phyloP scores from a whole-genome alignment of 2,113 vertebrate genomes.

The Psittacara wagleri region DNA sequence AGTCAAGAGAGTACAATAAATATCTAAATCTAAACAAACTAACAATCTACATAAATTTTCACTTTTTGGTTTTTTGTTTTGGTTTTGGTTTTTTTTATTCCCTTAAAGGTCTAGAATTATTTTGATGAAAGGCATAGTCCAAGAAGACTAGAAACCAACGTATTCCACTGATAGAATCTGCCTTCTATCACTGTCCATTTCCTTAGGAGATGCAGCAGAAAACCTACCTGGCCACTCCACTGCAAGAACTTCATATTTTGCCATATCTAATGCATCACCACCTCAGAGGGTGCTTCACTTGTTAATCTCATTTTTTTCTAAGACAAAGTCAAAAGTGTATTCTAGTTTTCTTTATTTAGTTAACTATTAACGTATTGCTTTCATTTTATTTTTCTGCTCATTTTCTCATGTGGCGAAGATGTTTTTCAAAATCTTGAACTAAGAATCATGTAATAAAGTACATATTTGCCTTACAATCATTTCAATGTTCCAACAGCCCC shows the following conservation, averaged over 20 bases:
- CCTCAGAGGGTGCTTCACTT: not conserved
- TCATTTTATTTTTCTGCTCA: not conserved
- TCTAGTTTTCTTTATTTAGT: not conserved
- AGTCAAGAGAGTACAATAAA: not conserved
- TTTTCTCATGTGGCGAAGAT: not conserved
- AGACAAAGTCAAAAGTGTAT: not conserved
- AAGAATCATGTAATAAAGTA: not conserved
- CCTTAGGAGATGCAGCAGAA: not conserved
- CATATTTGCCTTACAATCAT: not conserved
- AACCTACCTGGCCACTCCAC: not conserved
- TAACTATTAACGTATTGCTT: not conserved
- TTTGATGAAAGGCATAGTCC: not conserved
- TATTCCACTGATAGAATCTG: not conserved
- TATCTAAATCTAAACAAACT: slow-evolving; percentile 26
- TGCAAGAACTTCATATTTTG: not conserved
- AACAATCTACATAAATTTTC: not conserved
- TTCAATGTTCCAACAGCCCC: not conserved
- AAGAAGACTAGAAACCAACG: not conserved
- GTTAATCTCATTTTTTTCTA: not conserved
- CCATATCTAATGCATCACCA: not conserved
- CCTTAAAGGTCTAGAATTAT: not conserved
- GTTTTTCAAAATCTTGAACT: not conserved
- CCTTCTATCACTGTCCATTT: not conserved
- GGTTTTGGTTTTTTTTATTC: not conserved
- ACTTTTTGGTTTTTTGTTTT: not conserved